Base-by-base conservation (phyloP, 2,113 vertebrate species). In the Antechinus stuartii region DNA sequence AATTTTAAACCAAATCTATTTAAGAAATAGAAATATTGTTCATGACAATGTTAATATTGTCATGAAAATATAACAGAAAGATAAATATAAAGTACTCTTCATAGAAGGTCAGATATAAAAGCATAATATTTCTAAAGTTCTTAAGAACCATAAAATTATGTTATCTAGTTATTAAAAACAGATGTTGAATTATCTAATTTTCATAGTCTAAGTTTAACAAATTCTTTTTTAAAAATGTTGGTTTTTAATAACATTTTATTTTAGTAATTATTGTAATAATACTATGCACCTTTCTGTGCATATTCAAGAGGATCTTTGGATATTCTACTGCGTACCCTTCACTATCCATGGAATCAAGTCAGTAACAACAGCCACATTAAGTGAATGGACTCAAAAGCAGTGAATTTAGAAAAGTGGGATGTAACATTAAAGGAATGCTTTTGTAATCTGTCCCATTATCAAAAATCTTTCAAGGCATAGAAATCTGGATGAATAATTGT, bases 391-490 rank as follows among this genome's bases (percentile, higher is more conserved):
- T 92, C 55, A 27, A 0, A 49, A 89, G 55, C 0, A 55, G 25
- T 11, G 27, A 89, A 89, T 94, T 50, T 4, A 10, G 2, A 16
- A n/a, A 16, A 14, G 52, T 11, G 8, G 27, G 47, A 90, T 0
- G 0, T 8, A 47, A 84, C 68, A 22, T 19, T 27, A 2, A 26
- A 3, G 0, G 8, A n/a, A 57, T 0, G 2, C 50, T 56, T 50
- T 25, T 68, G 47, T 35, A 46, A 93, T 94, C 50, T 2, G 89
- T 93, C 24, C 54, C 49, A 9, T 42, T 23, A 16, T 5, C 53
- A 14, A 91, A 23, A 35, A 23, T 49, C 90, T 47, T 49, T 47
- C 0, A 30, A 84, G 4, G 19, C 76, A 46, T 35, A 24, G 55
- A 55, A 53, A 19, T 91, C 95, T 90, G 42, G 90, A 95, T 84